phyloP scores from a whole-genome alignment of 2,888 invertebrate species.

The Orthosia incerta region DNA sequence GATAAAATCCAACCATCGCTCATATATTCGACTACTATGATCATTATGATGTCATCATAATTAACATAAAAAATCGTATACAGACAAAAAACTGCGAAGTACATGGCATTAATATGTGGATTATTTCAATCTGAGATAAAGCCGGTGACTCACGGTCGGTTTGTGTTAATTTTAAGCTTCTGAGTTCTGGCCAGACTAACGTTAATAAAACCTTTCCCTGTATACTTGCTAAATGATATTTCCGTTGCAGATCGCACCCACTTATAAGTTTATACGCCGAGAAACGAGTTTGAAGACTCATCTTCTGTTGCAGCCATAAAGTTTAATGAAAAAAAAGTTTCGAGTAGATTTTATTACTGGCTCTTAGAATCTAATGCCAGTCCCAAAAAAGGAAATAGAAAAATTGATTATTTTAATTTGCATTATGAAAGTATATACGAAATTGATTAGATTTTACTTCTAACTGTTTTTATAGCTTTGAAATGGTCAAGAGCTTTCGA shows the following conservation, averaged over 20 bases:
- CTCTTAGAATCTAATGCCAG: background rate
- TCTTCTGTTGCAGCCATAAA: background rate
- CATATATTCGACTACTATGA: conserved; percentile 13
- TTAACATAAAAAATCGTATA: conserved; percentile 17
- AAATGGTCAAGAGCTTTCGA: conserved; percentile 33
- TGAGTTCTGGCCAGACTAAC: conserved; percentile 40
- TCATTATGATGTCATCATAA: conserved; percentile 31
- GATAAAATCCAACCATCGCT: background rate
- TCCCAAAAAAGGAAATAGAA: conserved; percentile 25
- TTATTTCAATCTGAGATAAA: conserved; percentile 45
- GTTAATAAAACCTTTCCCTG: conserved; percentile 60
- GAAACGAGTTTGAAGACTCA: conserved; percentile 33
- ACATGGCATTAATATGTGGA: conserved; percentile 19
- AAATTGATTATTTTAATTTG: conserved; percentile 16
- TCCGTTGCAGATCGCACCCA: conserved; percentile 70
- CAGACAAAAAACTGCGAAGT: conserved; percentile 26
- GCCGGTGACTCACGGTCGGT: conserved; percentile 43
- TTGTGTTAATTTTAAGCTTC: conserved; percentile 45
- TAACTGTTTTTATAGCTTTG: conserved; percentile 22
- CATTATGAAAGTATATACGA: conserved; percentile 26
- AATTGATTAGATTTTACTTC: conserved; percentile 34
- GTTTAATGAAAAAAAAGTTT: background rate
- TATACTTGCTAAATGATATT: conserved; percentile 72
- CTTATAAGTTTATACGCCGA: conserved; percentile 39
- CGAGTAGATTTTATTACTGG: background rate